phyloP scores from a whole-genome alignment of 2,888 invertebrate genomes.

The Leucoma salicis region DNA sequence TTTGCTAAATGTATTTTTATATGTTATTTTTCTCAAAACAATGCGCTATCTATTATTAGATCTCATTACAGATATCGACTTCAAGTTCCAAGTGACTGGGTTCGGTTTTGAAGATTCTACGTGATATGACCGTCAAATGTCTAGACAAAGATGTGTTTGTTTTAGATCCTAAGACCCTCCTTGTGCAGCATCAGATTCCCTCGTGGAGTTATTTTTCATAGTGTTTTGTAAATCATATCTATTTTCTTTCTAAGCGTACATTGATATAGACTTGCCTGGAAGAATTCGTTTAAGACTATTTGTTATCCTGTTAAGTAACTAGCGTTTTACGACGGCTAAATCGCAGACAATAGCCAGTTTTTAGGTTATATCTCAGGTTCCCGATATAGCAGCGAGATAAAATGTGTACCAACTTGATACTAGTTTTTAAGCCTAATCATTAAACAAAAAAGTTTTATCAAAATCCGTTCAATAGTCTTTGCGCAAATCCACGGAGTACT shows the following conservation, averaged over 20 bases:
- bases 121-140: neutral
- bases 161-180: neutral
- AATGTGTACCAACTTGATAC: no score
- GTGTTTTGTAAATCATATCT: neutral
- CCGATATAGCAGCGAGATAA: no score
- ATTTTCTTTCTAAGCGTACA: no score
- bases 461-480: no score
- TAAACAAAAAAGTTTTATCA: no score
- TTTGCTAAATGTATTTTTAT: neutral
- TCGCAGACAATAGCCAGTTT: no score
- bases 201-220: neutral
- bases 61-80: neutral
- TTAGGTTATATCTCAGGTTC: no score
- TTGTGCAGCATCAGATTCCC: neutral
- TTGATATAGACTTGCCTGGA: no score
- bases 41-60: neutral
- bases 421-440: neutral
- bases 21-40: neutral
- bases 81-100: neutral
- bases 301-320: no score
- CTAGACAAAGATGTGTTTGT: neutral
- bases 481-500: no score
- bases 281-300: no score
- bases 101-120: neutral
- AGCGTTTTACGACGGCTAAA: no score